These are phyloP conservation scores for Columba livia DNA, from an alignment of 2,113 vertebrate genomes.

Conservation along the genomic window DNA sequence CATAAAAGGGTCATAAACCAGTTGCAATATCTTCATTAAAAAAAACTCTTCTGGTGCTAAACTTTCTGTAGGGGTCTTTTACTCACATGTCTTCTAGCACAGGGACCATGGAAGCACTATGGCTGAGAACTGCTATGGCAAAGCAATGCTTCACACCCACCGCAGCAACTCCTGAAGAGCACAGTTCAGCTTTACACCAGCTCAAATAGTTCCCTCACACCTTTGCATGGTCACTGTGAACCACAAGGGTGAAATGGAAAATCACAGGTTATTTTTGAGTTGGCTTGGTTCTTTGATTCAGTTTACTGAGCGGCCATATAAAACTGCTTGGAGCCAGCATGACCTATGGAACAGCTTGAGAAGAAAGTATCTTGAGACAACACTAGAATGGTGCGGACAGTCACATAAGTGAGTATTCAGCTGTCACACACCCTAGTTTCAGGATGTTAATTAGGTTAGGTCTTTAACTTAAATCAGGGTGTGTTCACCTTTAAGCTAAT, in stretches of 20 bases:
- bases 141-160: background rate
- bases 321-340: background rate
- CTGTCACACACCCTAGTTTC: background rate
- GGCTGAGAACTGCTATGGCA: background rate
- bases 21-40: background rate
- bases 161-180: background rate
- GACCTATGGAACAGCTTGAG: background rate
- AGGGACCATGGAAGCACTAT: background rate
- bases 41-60: background rate
- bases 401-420: background rate
- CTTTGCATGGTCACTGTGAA: background rate
- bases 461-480: background rate
- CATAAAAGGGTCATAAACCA: constrained; percentile 2
- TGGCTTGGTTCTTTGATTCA: background rate
- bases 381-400: background rate
- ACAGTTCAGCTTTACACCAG: background rate
- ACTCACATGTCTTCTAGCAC: background rate
- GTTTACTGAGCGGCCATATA: background rate
- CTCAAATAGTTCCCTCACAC: background rate
- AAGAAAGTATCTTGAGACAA: background rate
- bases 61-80: background rate
- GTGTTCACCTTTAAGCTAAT: background rate
- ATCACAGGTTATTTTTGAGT: background rate
- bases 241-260: background rate
- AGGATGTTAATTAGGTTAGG: background rate